These are phyloP conservation scores for Heliconius charithonia DNA, from an alignment of 2,888 invertebrate species.

Conservation along the genomic window DNA sequence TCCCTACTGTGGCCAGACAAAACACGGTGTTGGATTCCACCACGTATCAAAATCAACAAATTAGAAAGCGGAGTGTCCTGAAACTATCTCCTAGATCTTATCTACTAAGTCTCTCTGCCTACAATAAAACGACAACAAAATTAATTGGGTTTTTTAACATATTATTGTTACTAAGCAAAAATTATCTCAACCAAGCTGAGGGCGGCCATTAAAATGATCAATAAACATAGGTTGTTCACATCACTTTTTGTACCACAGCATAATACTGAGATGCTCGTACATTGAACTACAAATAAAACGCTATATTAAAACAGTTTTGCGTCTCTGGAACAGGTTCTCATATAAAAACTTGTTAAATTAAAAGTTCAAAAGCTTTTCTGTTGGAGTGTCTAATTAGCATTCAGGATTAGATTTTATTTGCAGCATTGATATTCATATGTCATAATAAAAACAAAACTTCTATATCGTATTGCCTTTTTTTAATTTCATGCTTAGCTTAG, in stretches of 20 bases:
- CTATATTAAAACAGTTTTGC: constrained; percentile 1
- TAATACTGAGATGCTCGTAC: constrained; percentile 10
- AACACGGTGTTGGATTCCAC: background rate
- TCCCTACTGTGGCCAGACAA: no score
- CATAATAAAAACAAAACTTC: background rate
- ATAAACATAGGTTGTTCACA: constrained; percentile 24
- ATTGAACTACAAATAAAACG: constrained; percentile 9
- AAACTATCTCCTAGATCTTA: background rate
- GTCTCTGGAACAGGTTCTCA: constrained; percentile 15
- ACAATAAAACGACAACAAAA: no score
- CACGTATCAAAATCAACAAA: background rate
- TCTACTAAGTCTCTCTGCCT: no score
- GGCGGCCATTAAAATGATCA: constrained; percentile 1
- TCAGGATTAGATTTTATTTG: background rate
- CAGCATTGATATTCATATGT: background rate
- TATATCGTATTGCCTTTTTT: background rate
- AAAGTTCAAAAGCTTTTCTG: background rate
- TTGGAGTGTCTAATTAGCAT: background rate
- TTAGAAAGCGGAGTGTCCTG: background rate
- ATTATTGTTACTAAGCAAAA: constrained; percentile 1
- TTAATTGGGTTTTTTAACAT: background rate
- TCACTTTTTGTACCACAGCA: constrained; percentile 21
- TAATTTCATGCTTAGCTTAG: background rate
- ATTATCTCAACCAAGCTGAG: background rate
- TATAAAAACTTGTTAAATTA: constrained; percentile 24